These are phyloP conservation scores for Drosophila baimaii DNA, from an alignment of 1,140 invertebrate species.

Conservation along the genomic window DNA sequence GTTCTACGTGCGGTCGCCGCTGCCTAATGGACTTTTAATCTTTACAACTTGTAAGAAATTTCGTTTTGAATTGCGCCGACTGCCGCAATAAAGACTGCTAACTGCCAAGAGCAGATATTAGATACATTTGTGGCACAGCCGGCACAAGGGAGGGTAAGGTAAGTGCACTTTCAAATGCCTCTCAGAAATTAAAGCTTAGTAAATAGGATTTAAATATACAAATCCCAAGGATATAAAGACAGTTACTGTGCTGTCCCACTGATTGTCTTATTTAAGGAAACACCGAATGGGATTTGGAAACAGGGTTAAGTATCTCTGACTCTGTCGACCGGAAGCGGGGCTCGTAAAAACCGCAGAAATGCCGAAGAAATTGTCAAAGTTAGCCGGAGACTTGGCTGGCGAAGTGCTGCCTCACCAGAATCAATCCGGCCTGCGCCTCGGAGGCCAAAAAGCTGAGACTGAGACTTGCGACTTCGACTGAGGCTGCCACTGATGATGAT, in stretches of 20 bases:
- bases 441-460: conserved; percentile 22
- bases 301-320: conserved; percentile 16
- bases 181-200: too few relatives aligned
- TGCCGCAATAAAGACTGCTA: conserved; percentile 47
- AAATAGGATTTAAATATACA: conserved; percentile 3
- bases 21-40: conserved; percentile 80
- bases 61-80: conserved; percentile 57
- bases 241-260: neutral
- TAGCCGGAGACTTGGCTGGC: conserved; percentile 32
- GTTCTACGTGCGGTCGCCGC: conserved; percentile 61
- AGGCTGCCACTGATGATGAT: conserved; percentile 68
- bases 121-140: conserved; percentile 4
- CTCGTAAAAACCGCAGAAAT: conserved; percentile 60
- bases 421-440: conserved; percentile 58
- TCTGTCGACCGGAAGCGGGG: conserved; percentile 47
- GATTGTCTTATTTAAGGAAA: neutral
- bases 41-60: conserved; percentile 77
- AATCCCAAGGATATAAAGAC: neutral
- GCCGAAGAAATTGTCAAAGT: conserved; percentile 67
- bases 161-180: too few relatives aligned
- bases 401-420: conserved; percentile 52
- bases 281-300: conserved; percentile 11
- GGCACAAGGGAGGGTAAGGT: too few relatives aligned
- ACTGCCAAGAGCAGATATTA: conserved; percentile 45
- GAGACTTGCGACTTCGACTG: conserved; percentile 6